These are phyloP conservation scores for Corvus cornix DNA, from an alignment of 2,113 vertebrate species.

Conservation along the genomic window DNA sequence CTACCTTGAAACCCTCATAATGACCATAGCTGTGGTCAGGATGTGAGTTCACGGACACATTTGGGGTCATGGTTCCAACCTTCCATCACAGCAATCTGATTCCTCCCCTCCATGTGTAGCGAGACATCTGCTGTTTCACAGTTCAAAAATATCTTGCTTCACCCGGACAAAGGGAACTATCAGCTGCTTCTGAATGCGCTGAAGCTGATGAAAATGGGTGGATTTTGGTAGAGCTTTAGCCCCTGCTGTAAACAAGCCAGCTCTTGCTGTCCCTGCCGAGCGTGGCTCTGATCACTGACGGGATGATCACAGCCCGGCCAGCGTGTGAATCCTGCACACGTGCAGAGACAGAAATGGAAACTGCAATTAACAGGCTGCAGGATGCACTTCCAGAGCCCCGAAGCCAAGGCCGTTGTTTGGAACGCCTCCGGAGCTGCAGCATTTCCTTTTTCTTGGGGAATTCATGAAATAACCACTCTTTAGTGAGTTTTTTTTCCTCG, in stretches of 20 bases:
- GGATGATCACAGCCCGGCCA: not conserved
- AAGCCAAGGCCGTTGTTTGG: not conserved
- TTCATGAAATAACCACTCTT: not conserved
- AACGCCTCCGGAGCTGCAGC: not conserved
- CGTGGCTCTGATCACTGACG: not conserved
- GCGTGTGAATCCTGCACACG: not conserved
- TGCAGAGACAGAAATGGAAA: not conserved
- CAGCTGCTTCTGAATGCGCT: not conserved
- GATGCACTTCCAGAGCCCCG: not conserved
- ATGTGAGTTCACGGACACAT: not conserved
- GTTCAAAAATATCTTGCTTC: constrained; percentile 7
- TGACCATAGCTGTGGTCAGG: not conserved
- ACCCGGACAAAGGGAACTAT: not conserved
- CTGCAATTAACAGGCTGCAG: not conserved
- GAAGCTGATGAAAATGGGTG: not conserved
- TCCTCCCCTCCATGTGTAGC: fast-evolving
- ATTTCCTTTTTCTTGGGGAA: not conserved
- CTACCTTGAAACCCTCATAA: not conserved
- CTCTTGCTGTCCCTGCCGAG: not conserved
- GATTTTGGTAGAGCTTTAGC: not conserved
- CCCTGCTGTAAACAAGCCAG: not conserved
- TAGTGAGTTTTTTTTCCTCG: not conserved
- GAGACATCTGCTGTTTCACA: not conserved
- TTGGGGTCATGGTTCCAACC: not conserved
- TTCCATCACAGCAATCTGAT: not conserved